phyloP scores from a whole-genome alignment of 2,113 vertebrate species.

The Oenanthe oenanthe region DNA sequence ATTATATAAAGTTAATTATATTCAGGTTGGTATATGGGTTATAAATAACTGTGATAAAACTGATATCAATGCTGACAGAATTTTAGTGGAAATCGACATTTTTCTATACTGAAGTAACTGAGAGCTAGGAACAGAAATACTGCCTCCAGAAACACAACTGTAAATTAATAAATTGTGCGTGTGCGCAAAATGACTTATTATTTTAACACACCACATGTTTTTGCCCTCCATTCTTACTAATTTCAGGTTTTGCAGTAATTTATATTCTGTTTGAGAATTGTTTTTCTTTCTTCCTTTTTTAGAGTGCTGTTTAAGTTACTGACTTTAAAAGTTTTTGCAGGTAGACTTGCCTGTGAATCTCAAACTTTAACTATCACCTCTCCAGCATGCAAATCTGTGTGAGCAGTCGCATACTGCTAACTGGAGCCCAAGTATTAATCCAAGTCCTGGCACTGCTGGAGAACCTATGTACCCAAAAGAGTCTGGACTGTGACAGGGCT shows the following conservation, averaged over 20 bases:
- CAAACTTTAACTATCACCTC: not conserved
- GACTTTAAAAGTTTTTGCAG: not conserved
- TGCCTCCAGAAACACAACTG: conserved; percentile 7
- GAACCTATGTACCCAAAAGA: not conserved
- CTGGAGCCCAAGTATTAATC: not conserved
- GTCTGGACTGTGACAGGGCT: not conserved
- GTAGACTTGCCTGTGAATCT: not conserved
- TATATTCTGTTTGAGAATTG: not conserved
- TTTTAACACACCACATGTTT: not conserved
- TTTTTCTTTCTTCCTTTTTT: not conserved
- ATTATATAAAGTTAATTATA: conserved; percentile 61
- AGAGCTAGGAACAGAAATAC: not conserved
- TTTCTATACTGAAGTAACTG: conserved; percentile 44
- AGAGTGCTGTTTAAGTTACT: not conserved
- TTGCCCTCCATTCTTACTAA: not conserved
- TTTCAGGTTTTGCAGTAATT: not conserved
- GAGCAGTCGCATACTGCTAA: not conserved
- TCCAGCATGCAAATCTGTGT: not conserved
- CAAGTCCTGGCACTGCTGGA: not conserved
- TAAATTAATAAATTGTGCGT: not conserved
- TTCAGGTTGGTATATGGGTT: conserved; percentile 43
- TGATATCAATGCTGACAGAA: conserved; percentile 40
- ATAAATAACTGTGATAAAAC: conserved; percentile 65
- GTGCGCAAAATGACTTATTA: not conserved
- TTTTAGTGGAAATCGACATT: conserved; percentile 56